Evolutionary conservation across 2,888 invertebrate genomes (phyloP).

Genomic region (Idaea dimidiata): DNA sequence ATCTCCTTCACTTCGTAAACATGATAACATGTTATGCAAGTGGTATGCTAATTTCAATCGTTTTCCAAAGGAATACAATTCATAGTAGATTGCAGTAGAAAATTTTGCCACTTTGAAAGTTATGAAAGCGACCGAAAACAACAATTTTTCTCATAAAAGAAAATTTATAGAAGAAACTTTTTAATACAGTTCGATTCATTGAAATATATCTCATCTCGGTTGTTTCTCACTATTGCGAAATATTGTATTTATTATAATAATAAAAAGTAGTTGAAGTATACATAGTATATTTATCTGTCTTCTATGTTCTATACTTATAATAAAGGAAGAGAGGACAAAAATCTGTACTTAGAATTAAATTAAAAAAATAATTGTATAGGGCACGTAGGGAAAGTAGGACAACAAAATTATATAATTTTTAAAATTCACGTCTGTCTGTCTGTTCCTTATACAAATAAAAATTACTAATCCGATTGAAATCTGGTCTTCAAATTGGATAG

Average conservation of each 20-base stretch:
- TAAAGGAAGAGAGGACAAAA: too few species aligned
- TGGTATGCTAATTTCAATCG: constrained; percentile 3
- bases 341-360: too few species aligned
- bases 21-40: not conserved
- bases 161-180: constrained; percentile 27
- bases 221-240: constrained; percentile 23
- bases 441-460: too few species aligned
- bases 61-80: constrained; percentile 6
- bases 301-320: too few species aligned
- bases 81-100: constrained; percentile 19
- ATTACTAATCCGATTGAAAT: too few species aligned
- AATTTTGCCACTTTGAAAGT: constrained; percentile 28
- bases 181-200: constrained; percentile 27
- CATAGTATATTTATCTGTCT: too few species aligned
- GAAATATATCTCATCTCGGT: constrained; percentile 20
- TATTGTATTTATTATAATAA: constrained; percentile 19
- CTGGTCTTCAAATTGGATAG: too few species aligned
- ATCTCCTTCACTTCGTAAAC: constrained; percentile 2
- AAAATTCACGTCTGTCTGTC: too few species aligned
- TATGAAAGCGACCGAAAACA: constrained; percentile 27
- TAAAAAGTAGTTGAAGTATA: constrained; percentile 1
- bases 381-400: too few species aligned
- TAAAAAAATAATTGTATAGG: too few species aligned
- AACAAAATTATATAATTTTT: too few species aligned
- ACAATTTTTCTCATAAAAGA: constrained; percentile 21